Base-by-base conservation (phyloP, 2,888 invertebrate species). In the Dynastes hyllus region DNA sequence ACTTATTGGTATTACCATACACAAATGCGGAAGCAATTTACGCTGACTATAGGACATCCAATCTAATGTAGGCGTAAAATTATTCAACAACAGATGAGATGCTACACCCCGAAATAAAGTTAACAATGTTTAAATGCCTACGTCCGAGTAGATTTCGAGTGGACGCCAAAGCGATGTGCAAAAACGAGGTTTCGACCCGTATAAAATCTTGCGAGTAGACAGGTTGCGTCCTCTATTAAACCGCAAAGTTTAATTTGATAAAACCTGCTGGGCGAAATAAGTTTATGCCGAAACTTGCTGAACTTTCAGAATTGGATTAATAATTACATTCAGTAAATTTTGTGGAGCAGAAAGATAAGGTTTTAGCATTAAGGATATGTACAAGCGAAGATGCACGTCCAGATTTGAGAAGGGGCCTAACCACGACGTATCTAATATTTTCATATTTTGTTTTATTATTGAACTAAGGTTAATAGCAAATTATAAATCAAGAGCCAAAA, bases 181-280 rank as follows among this genome's bases (percentile, higher is more conserved):
- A 16, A 58, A 58, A 58, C 11, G 45, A 45, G 45, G 45, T 45
- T 45, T 45, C 11, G 45, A 45, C 45, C 45, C 45, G 0, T 45
- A 8, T 45, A 45, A 11, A 45, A 45, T 45, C 45, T 11, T 45
- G 45, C 11, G 45, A 45, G 11, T 45, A 45, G 9, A 8, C 45
- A 58, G n/a, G 22, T 55, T 55, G 22, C 9, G 2, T 2, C 27
- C 32, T 11, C 29, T 29, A 8, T 22, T 61, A 61, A 11, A 8
- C 13, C 32, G 16, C 55, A 58, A 63, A 63, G 32, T 37, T 63
- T 63, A 63, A 63, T 63, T 63, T 32, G 63, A 63, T 63, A 63
- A 32, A 61, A 32, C 6, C 63, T 0, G 32, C 32, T 29, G 13
- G 27, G 32, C 11, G 27, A 58, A 29, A 63, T 32, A 63, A 29